Evolutionary conservation across 1,140 invertebrate genomes (phyloP).

Genomic region (Papilio polyxenes): DNA sequence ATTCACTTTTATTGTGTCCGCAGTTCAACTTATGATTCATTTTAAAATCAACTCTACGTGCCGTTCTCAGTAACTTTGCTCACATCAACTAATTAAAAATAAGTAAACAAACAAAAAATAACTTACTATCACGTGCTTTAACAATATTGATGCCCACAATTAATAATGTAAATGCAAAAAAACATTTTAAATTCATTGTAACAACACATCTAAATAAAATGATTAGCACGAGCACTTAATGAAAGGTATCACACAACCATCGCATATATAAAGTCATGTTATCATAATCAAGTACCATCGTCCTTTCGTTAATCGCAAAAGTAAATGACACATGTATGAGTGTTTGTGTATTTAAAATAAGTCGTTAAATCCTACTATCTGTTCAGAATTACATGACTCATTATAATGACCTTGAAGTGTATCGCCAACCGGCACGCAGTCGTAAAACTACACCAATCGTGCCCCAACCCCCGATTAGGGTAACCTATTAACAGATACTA

Average conservation of each 20-base stretch:
- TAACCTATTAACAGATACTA: too few relatives aligned
- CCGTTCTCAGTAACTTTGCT: background rate
- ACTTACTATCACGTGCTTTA: conserved; percentile 24
- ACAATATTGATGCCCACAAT: background rate
- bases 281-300: conserved; percentile 30
- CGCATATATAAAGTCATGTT: conserved; percentile 26
- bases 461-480: too few relatives aligned
- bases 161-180: background rate
- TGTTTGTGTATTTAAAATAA: background rate
- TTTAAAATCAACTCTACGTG: background rate
- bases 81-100: background rate
- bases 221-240: background rate
- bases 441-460: too few relatives aligned
- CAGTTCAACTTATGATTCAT: background rate
- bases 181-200: conserved; percentile 6
- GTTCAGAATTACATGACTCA: background rate
- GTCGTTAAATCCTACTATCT: background rate
- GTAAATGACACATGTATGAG: conserved; percentile 26
- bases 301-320: conserved; percentile 29
- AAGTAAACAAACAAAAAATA: background rate
- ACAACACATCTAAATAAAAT: background rate
- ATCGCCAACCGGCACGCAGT: too few relatives aligned
- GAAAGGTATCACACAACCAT: background rate
- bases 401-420: too few relatives aligned
- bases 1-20: background rate